phyloP scores from a whole-genome alignment of 2,113 vertebrate species.

The Antigone vipio region DNA sequence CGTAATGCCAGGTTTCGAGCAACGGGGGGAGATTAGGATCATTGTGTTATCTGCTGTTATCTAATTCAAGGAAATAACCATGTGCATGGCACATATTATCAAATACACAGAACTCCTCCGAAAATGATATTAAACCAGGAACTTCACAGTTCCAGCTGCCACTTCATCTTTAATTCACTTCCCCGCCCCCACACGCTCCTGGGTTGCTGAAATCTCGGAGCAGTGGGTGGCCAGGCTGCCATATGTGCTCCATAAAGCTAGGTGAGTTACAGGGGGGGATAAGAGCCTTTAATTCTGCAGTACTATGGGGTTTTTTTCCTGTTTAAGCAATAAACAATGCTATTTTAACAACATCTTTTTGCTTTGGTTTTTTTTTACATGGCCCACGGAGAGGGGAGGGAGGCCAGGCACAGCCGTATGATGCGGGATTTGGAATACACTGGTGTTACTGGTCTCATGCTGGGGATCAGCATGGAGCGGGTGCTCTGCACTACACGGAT shows the following conservation, averaged over 20 bases:
- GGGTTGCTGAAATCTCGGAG: background rate
- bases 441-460: background rate
- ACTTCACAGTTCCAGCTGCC: slow-evolving; percentile 17
- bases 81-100: background rate
- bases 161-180: slow-evolving; percentile 21
- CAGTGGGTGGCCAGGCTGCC: background rate
- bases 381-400: background rate
- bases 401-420: background rate
- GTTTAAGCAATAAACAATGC: background rate
- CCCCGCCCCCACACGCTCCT: background rate
- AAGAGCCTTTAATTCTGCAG: background rate
- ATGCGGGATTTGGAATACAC: background rate
- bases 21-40: background rate
- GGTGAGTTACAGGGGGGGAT: background rate
- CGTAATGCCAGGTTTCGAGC: background rate
- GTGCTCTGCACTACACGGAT: background rate
- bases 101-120: background rate
- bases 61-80: slow-evolving; percentile 44
- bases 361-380: background rate
- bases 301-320: background rate
- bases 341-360: background rate
- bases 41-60: slow-evolving; percentile 15
- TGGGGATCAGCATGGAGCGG: background rate
- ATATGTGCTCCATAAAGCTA: background rate
- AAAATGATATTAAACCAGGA: slow-evolving; percentile 2